Evolutionary conservation across 2,797 vertebrate species (phyloP).

Genomic region (Psittacula derbiana): DNA sequence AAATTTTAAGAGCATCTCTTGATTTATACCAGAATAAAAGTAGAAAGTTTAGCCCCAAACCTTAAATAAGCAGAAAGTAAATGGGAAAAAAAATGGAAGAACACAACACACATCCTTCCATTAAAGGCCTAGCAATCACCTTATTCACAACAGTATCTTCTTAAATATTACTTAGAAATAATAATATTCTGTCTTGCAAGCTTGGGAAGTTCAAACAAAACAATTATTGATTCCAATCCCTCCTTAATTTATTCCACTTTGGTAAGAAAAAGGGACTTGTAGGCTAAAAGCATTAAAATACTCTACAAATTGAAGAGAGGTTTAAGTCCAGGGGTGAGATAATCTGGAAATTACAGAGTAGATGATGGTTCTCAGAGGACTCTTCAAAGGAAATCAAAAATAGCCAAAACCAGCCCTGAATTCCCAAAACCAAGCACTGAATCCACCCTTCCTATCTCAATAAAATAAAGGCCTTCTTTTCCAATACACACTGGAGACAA

Average conservation of each 20-base stretch:
- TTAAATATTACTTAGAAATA: background rate
- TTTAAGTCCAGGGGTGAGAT: background rate
- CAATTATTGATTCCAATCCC: background rate
- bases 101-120: background rate
- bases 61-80: background rate
- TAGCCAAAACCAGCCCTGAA: background rate
- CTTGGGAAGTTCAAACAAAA: background rate
- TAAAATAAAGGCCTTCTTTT: background rate
- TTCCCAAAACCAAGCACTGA: background rate
- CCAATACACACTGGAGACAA: background rate
- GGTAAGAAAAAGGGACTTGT: background rate
- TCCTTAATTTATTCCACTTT: background rate
- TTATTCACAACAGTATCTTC: background rate
- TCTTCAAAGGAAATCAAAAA: background rate
- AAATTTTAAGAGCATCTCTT: background rate
- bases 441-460: background rate
- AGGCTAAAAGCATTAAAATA: background rate
- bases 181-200: background rate
- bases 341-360: background rate
- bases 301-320: background rate
- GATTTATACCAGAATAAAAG: background rate
- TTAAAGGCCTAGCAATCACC: background rate
- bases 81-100: background rate
- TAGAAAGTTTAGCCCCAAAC: background rate
- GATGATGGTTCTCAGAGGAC: background rate